phyloP scores from a whole-genome alignment of 2,888 invertebrate species.

The Microctonus brassicae region DNA sequence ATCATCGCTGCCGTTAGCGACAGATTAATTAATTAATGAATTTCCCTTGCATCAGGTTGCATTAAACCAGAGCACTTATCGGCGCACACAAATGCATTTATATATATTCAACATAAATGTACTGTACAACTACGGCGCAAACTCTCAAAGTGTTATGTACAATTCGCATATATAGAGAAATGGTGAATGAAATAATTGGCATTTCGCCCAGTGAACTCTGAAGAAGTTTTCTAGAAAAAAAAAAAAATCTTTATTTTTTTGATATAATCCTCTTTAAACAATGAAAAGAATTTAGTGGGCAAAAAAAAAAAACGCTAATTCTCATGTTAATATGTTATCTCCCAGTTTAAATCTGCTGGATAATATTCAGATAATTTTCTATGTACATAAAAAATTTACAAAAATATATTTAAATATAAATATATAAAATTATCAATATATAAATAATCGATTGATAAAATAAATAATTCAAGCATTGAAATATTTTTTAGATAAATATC shows the following conservation, averaged over 20 bases:
- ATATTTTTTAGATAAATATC: too few species aligned
- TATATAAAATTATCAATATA: too few species aligned
- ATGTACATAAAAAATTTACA: too few species aligned
- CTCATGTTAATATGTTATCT: not conserved
- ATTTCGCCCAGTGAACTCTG: not conserved
- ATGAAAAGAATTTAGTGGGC: not conserved
- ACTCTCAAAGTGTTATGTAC: not conserved
- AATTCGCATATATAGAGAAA: not conserved
- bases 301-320: not conserved
- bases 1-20: not conserved
- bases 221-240: not conserved
- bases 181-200: constrained; percentile 7
- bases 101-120: not conserved
- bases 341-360: too few species aligned
- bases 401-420: too few species aligned
- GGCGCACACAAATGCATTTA: not conserved
- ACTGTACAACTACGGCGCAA: not conserved
- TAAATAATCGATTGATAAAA: too few species aligned
- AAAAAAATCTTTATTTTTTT: not conserved
- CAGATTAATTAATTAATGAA: constrained; percentile 18
- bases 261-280: not conserved
- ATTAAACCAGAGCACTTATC: not conserved
- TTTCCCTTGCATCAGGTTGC: not conserved
- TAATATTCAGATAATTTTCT: too few species aligned
- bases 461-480: too few species aligned